Evolutionary conservation across 2,888 invertebrate genomes (phyloP), one percentile per base, ranked within the genome.

Genomic region (Lepidonotus clava): DNA sequence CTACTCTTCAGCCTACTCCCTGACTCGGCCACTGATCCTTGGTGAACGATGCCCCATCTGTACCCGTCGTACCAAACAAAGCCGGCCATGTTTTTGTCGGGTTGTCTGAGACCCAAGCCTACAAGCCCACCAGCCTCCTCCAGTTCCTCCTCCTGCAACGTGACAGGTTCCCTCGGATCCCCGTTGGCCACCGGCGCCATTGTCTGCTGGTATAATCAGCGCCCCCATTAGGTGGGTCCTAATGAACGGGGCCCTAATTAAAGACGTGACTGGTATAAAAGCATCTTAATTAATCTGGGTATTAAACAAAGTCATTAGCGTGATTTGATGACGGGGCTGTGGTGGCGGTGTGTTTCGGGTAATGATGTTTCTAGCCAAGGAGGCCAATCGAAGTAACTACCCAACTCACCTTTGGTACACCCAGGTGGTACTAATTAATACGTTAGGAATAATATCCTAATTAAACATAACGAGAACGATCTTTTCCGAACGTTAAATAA

Each of bases 281-380:
- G 51, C 41, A 51, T 1, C 46, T 46, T 41, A 41, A 80, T 80
- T 80, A 80, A 51, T 80, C 80, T 46, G 80, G 41, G 46, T 32
- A 46, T 80, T 80, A 46, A 80, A 41, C 80, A 46, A 80, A 80
- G 80, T 80, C 80, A 80, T 80, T 80, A 80, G 46, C 28, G 51
- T 80, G 46, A 80, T 80, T 80, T 46, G 80, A 80, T 80, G 80
- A 41, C 80, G 46, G 46, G 34, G 46, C 28, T 61, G 61, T 61
- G 61, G 61, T 32, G 28, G 24, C 5, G 61, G 61, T 61, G 61
- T 32, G 24, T 32, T 1, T 4, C 53, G 53, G 53, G 61, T 5
- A 61, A 61, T 61, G 61, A 61, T 61, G 61, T 61, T 61, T 61
- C 61, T 61, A 28, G 24, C 24, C 28, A 32, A 32, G 28, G 28